These are phyloP conservation scores for Plagodis pulveraria DNA, from an alignment of 2,888 invertebrate genomes.

Conservation along the genomic window DNA sequence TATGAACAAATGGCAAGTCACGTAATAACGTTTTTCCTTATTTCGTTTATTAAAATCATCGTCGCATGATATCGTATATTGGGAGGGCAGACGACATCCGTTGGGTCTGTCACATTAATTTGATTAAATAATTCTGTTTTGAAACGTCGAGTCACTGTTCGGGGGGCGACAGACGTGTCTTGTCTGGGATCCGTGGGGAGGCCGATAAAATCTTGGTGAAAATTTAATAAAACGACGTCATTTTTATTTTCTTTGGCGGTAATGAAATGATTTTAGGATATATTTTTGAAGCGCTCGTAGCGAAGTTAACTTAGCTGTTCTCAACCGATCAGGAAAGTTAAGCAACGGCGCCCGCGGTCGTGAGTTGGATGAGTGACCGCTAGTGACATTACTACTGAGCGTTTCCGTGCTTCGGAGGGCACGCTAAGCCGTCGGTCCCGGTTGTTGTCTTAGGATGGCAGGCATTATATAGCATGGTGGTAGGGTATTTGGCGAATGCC, in stretches of 20 bases:
- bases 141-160: slow-evolving; percentile 35
- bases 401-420: no score
- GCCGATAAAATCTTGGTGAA: slow-evolving; percentile 16
- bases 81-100: slow-evolving; percentile 46
- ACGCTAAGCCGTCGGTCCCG: no score
- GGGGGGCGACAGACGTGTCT: slow-evolving; percentile 13
- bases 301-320: no score
- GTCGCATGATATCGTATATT: slow-evolving; percentile 38
- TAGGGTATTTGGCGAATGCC: no score
- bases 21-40: slow-evolving; percentile 22
- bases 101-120: slow-evolving; percentile 55
- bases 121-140: slow-evolving; percentile 50
- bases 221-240: slow-evolving; percentile 9
- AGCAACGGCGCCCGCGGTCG: no score
- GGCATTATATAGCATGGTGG: no score
- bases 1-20: slow-evolving; percentile 25
- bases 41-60: slow-evolving; percentile 37
- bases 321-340: no score
- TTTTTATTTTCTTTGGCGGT: background rate
- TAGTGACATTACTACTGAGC: no score
- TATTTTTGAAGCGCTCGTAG: no score
- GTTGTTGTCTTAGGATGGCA: no score
- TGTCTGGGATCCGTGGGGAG: slow-evolving; percentile 33
- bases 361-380: no score
- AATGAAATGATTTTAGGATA: background rate